These are phyloP conservation scores for Metalampra italica DNA, from an alignment of 2,888 invertebrate species.

Conservation along the genomic window DNA sequence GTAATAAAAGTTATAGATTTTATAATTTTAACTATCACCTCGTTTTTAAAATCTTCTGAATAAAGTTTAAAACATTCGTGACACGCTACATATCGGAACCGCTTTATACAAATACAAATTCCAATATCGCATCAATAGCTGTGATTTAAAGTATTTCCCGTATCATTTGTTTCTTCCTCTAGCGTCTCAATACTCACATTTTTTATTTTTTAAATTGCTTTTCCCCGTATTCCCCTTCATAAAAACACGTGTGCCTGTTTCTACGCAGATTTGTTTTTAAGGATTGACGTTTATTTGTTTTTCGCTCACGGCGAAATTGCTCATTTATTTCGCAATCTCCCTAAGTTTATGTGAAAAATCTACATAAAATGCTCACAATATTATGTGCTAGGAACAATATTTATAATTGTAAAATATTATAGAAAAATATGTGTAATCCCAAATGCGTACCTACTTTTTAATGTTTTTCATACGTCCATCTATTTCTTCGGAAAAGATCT, in stretches of 20 bases:
- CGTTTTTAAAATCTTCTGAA: too few relatives aligned
- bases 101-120: constrained; percentile 5
- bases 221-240: constrained; percentile 55
- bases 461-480: too few relatives aligned
- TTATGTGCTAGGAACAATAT: neutral
- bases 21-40: too few relatives aligned
- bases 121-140: constrained; percentile 63
- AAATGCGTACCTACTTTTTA: too few relatives aligned
- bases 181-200: constrained; percentile 59
- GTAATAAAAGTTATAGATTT: too few relatives aligned
- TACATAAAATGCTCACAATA: neutral
- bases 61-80: too few relatives aligned
- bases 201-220: constrained; percentile 77
- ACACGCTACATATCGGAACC: too few relatives aligned
- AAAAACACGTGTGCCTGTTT: constrained; percentile 55
- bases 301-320: constrained; percentile 65
- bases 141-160: constrained; percentile 74
- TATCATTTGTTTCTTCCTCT: constrained; percentile 70
- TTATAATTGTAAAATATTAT: too few relatives aligned
- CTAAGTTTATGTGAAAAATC: constrained; percentile 12
- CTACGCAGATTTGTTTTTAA: constrained; percentile 72
- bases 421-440: too few relatives aligned
- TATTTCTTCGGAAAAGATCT: too few relatives aligned
- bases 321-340: constrained; percentile 35
- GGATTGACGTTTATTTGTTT: constrained; percentile 68